Percentiles rank a stretch among this genome's conserved stretches.
phyloP scores from a whole-genome alignment of 2,113 vertebrate genomes.

The Eulemur macaco region DNA sequence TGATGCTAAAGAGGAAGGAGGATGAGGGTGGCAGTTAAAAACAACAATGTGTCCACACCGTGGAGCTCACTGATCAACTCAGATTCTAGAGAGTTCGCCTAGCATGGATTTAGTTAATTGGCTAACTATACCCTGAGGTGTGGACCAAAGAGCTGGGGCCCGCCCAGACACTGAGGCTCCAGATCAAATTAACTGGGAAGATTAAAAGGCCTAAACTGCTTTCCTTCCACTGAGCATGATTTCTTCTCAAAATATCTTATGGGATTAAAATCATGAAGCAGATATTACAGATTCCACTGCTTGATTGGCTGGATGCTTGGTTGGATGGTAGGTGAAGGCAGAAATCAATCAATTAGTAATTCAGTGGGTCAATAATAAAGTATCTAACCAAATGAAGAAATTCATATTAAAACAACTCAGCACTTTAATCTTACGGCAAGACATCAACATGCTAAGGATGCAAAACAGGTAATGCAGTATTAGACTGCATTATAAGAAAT shows the following conservation, averaged over 20 bases:
- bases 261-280: neutral
- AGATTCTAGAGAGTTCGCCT: neutral
- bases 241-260: neutral
- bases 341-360: neutral
- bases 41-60: neutral
- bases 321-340: neutral
- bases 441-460: rapidly evolving
- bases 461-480: neutral
- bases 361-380: neutral
- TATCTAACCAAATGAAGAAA: neutral
- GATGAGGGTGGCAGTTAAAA: neutral
- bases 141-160: neutral
- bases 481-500: neutral
- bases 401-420: neutral
- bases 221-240: neutral
- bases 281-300: neutral
- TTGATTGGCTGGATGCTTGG: neutral
- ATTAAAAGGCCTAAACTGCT: neutral
- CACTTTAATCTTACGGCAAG: neutral
- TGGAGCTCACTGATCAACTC: neutral
- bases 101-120: neutral
- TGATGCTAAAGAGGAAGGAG: neutral
- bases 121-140: neutral
- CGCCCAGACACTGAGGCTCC: neutral
- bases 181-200: neutral